phyloP scores from a whole-genome alignment of 2,888 invertebrate species.

The Augiades crinisus region DNA sequence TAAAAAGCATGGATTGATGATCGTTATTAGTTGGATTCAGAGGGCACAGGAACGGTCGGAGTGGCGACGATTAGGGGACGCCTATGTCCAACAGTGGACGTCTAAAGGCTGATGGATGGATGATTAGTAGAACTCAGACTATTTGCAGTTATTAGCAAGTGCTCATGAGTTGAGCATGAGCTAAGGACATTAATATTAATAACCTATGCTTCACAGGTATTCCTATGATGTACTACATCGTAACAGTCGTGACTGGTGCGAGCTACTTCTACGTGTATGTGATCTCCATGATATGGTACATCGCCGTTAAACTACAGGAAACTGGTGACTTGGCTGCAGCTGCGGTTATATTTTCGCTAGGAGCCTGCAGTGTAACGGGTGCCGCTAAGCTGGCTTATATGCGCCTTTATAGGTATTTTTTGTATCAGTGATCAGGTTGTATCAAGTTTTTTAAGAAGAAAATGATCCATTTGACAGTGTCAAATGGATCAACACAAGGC shows the following conservation, averaged over 20 bases:
- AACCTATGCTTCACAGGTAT: conserved; percentile 2
- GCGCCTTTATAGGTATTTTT: conserved; percentile 41
- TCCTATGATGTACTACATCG: conserved; percentile 1
- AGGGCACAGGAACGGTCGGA: too few relatives aligned
- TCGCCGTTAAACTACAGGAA: conserved; percentile 41
- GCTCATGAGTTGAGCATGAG: too few relatives aligned
- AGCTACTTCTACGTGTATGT: conserved; percentile 50
- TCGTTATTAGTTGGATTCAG: too few relatives aligned
- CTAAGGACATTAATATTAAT: too few relatives aligned
- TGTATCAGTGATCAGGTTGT: too few relatives aligned
- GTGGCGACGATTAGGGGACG: too few relatives aligned
- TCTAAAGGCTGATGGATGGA: too few relatives aligned
- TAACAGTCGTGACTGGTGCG: conserved; percentile 19
- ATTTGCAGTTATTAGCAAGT: too few relatives aligned
- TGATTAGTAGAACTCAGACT: too few relatives aligned
- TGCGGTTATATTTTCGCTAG: conserved; percentile 46
- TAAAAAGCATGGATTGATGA: conserved; percentile 2
- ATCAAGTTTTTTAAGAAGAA: neutral
- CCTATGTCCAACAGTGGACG: too few relatives aligned
- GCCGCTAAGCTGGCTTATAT: conserved; percentile 47
- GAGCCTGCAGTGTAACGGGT: conserved; percentile 44
- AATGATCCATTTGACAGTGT: too few relatives aligned
- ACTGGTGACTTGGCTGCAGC: conserved; percentile 43
- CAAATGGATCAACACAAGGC: too few relatives aligned
- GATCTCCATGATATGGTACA: conserved; percentile 49